Evolutionary conservation across 2,888 invertebrate genomes (phyloP).

Genomic region (Meteorus colon): DNA sequence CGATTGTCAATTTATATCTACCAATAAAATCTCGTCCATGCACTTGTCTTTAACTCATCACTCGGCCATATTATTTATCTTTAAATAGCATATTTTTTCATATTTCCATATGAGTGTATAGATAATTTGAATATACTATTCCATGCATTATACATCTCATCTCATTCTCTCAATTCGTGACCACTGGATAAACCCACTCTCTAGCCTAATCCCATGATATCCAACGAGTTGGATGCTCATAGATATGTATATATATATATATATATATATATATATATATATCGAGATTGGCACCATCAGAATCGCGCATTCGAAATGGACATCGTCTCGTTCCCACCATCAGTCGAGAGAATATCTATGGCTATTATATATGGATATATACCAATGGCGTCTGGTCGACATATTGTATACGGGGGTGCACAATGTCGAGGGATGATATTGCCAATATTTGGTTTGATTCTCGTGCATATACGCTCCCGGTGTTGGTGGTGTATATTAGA

Average conservation of each 20-base stretch:
- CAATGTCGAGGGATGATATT: slow-evolving; percentile 69
- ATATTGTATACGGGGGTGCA: slow-evolving; percentile 42
- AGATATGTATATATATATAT: slow-evolving; percentile 56
- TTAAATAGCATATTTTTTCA: no score
- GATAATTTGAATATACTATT: no score
- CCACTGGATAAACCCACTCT: slow-evolving; percentile 56
- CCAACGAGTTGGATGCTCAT: slow-evolving; percentile 46
- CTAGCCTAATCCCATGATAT: slow-evolving; percentile 66
- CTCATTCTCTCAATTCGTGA: slow-evolving; percentile 37
- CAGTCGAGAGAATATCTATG: background rate
- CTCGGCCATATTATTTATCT: background rate
- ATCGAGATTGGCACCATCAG: slow-evolving; percentile 63
- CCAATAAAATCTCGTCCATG: slow-evolving; percentile 20
- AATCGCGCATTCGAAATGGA: slow-evolving; percentile 70
- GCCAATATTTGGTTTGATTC: slow-evolving; percentile 73
- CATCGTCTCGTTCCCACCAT: slow-evolving; percentile 64
- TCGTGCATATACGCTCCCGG: slow-evolving; percentile 53
- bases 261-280: slow-evolving; percentile 51
- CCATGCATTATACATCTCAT: background rate
- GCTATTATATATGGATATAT: slow-evolving; percentile 2
- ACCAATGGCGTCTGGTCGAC: slow-evolving; percentile 30
- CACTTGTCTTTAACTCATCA: slow-evolving; percentile 43
- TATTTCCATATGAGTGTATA: no score
- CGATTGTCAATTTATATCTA: background rate
- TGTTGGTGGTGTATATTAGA: slow-evolving; percentile 63